A percentile compares a stretch with the other conserved stretches of the same genome.
These are phyloP conservation scores for Phaethornis superciliosus DNA, from an alignment of 2,113 vertebrate species.

Conservation along the genomic window DNA sequence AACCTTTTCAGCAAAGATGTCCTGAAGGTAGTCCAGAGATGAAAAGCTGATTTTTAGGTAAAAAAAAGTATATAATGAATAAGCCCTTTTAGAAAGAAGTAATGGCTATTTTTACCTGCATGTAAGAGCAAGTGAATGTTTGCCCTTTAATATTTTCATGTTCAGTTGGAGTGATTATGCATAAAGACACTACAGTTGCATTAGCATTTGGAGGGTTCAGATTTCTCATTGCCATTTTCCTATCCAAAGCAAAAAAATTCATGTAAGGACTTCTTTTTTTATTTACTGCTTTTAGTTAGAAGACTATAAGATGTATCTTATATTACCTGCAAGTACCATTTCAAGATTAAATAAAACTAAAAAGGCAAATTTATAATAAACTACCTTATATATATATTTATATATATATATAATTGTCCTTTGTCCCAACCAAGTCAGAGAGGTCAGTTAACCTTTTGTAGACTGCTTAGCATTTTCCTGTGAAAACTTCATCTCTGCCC, in stretches of 20 bases:
- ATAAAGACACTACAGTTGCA: background rate
- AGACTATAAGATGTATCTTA: background rate
- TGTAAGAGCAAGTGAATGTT: background rate
- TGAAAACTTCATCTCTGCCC: background rate
- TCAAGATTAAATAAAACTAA: background rate
- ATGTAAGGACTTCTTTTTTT: background rate
- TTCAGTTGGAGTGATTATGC: background rate
- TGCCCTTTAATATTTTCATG: background rate
- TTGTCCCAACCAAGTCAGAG: background rate
- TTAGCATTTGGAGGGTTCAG: background rate
- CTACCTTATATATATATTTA: background rate
- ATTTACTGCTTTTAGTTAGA: background rate
- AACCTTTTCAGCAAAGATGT: slow-evolving; percentile 7
- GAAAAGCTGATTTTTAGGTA: background rate
- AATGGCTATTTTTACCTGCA: background rate
- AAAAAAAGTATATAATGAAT: background rate
- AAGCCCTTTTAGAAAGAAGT: background rate
- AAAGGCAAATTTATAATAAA: background rate
- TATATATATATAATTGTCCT: background rate
- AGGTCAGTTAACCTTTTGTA: background rate
- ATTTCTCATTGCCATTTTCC: background rate
- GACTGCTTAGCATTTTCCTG: background rate
- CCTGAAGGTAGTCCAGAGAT: background rate
- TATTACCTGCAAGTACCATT: background rate
- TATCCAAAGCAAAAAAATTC: background rate